Evolutionary conservation across 2,888 invertebrate species (phyloP), one percentile per base, ranked within the genome.

Genomic region (Cataglyphis livida): DNA sequence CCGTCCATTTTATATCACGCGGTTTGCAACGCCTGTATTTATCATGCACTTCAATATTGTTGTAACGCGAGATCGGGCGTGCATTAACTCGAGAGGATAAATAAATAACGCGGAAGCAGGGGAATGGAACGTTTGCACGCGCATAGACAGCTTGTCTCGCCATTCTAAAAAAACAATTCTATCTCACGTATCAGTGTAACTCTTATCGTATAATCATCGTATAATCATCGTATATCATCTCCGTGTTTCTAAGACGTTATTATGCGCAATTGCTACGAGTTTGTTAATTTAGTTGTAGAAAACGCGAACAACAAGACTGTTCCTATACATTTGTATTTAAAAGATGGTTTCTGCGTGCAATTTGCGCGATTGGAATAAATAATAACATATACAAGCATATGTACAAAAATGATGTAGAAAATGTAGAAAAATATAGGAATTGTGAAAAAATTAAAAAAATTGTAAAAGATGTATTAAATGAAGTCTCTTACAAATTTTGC

Each of bases 21-120:
- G 21, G 78, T 79, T 71, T 79, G 59, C 78, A 79, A 73, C 59
- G 73, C 71, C 59, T 59, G 44, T 79, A 79, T 79, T 79, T 79
- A 71, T 79, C 78, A 79, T 79, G 78, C 78, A 79, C 78, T 79
- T 73, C 59, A 79, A 79, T 79, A 79, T 79, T 73, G 78, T 79
- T 79, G 78, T 78, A 79, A 71, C 59, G 54, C 78, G 73, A 79
- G 78, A 79, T 79, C 59, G 71, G 44, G 73, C 78, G 74, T 79
- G 71, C 73, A 79, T 79, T 79, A 79, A 79, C 78, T 71, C 74
- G 73, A 79, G 71, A 59, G 78, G 44, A 79, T 79, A 79, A 79
- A 79, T 79, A 79, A 79, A 71, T 79, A 79, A 79, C 59, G 78
- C 78, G 78, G 59, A 79, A 79, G 59, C 78, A 32, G 32, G 44